Evolutionary conservation across 1,140 invertebrate species (phyloP), one percentile per base, ranked within the genome.

Genomic region (Philaenus spumarius): DNA sequence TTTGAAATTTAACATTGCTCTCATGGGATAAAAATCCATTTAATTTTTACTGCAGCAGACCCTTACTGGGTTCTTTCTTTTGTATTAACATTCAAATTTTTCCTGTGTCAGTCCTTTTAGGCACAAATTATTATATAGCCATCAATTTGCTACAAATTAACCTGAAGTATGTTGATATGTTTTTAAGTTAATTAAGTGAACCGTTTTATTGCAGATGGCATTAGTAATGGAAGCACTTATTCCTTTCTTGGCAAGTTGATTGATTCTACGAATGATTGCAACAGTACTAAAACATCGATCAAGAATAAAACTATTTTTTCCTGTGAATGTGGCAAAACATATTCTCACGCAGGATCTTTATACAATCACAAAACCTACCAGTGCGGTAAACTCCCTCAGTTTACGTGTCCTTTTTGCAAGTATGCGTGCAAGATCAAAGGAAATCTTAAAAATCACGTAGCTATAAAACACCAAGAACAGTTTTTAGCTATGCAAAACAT

Each of bases 351-450:
- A 79, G 22, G 19, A 14, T 23, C 48, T 11, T 23, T 61, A 6
- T n/a, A 24, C 15, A 48, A 53, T 5, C 59, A 71, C 55, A 66
- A 67, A 58, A 68, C 67, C 14, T 71, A 69, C 53, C 42, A 62
- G 26, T 62, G 61, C 35, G 61, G 61, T 35, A 64, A 80, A 56
- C 83, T 83, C 6, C 23, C 23, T 1, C 77, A 79, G 24, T 86
- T 85, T 62, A 77, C 78, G 22, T 86, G 84, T 63, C 77, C 79
- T 1, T 77, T 81, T 59, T 86, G 84, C 66, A 30, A 46, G 7
- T 47, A 59, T 23, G 37, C 57, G 4, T 56, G n/a, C 19, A 59
- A 60, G 14, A 20, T 26, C 11, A 56, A 56, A 46, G 15, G 39
- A 24, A 56, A 45, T 30, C 42, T 56, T 17, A 56, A 23, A 15